Conservation (phyloP, 2,888 invertebrate species). For the Callimorpha dominula region DNA sequence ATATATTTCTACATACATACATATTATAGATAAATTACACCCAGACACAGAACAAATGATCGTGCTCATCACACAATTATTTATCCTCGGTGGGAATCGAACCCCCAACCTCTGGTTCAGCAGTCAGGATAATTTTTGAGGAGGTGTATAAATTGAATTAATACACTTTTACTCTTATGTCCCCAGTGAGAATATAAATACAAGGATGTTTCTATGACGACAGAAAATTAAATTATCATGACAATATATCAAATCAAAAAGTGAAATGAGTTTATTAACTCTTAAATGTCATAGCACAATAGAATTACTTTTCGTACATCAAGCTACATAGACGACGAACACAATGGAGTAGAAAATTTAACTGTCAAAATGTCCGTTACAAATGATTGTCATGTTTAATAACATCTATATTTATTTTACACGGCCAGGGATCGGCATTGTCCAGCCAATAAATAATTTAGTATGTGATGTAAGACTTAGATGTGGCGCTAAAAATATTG, state of each 20-base stretch:
- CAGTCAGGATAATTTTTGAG: too few species aligned
- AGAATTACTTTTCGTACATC: conserved; percentile 17
- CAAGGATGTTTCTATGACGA: background rate
- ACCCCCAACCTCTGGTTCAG: too few species aligned
- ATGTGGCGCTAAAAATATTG: background rate
- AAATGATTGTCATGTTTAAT: background rate
- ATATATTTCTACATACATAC: too few species aligned
- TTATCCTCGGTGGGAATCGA: too few species aligned
- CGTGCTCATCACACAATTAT: too few species aligned
- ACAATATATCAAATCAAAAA: conserved; percentile 9
- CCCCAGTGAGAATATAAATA: background rate
- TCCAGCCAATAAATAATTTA: background rate
- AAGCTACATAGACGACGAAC: background rate
- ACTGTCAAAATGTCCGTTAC: conserved; percentile 13
- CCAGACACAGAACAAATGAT: too few species aligned
- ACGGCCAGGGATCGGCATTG: background rate
- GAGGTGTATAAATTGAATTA: too few species aligned
- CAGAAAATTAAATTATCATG: background rate
- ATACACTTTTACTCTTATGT: background rate
- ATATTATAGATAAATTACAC: too few species aligned
- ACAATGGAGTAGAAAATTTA: conserved; percentile 19
- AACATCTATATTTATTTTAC: background rate
- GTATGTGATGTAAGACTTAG: background rate
- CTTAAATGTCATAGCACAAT: conserved; percentile 19
- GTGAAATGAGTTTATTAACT: conserved; percentile 12